Evolutionary conservation across 2,888 invertebrate genomes (phyloP), one percentile per base, ranked within the genome.

Genomic region (Hydroisotoma schaefferi): DNA sequence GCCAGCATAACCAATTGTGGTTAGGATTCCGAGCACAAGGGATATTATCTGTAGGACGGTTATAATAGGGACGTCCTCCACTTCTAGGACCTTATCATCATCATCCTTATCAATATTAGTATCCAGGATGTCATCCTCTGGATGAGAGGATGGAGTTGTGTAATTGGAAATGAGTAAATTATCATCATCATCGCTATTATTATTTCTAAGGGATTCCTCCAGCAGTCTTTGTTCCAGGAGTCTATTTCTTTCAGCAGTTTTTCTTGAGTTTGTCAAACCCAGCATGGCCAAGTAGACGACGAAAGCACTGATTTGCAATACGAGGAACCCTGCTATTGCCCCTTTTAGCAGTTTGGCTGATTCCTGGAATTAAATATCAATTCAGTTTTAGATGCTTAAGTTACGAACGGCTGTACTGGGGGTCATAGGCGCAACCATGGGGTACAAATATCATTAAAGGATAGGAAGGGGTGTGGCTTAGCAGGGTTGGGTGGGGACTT

Each of bases 271-370:
- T 4, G 57, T 46, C 10, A 58, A 29, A 5, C 40, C 38, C 4
- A 58, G 26, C 12, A 61, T 28, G 23, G 54, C 49, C 15, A 61
- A 40, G 38, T 61, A 61, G 23, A 61, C 57, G 1, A 61, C n/a
- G 26, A 58, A 58, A 1, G 57, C 57, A 26, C 61, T 61, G 20
- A 61, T 57, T 26, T 61, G 61, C 1, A 61, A 48, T 1, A 57
- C 55, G 2, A 61, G 37, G 43, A 61, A 61, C 33, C 61, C 61
- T 12, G 57, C 55, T 1, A 61, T 44, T 2, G 61, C 52, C 8
- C 61, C 61, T 18, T 54, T 57, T 4, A 61, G 27, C 1, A 61
- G 27, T 28, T 51, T 54, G 2, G 22, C 51, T 10, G 57, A 57
- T 49, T 61, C 61, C 61, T 61, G 33, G 1, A 8, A 27, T 12